These are phyloP conservation scores for Drosophila nasuta DNA, from an alignment of 1,140 invertebrate genomes.

Conservation along the genomic window DNA sequence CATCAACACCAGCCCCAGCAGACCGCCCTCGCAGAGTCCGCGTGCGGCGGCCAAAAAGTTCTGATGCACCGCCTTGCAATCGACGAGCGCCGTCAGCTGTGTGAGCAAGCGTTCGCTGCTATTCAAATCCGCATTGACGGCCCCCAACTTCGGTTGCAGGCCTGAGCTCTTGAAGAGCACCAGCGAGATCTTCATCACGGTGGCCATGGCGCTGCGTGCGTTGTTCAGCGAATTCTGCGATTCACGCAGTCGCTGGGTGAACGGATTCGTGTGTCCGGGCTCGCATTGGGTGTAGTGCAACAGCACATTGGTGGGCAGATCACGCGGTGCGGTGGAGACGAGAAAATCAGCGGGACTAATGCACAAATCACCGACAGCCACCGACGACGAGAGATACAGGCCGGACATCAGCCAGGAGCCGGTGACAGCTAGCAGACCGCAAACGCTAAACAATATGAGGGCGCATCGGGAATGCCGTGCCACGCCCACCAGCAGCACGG, in stretches of 20 bases:
- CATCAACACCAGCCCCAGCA: conserved; percentile 93
- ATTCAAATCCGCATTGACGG: conserved; percentile 90
- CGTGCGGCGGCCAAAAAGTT: conserved; percentile 91
- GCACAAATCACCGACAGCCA: conserved; percentile 91
- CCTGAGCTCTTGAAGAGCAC: conserved; percentile 85
- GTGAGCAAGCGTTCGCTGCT: conserved; percentile 87
- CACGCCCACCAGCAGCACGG: conserved; percentile 92
- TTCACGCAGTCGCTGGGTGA: conserved; percentile 90
- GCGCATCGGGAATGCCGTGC: conserved; percentile 91
- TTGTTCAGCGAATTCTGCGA: conserved; percentile 90
- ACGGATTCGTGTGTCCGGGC: conserved; percentile 90
- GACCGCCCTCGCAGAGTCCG: conserved; percentile 91
- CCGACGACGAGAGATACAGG: conserved; percentile 91
- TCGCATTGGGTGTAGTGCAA: conserved; percentile 94
- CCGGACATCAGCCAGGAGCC: conserved; percentile 95
- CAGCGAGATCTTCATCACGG: conserved; percentile 82
- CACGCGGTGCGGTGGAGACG: conserved; percentile 91
- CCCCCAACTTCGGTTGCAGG: conserved; percentile 89
- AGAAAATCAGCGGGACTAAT: conserved; percentile 92
- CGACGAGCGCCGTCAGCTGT: conserved; percentile 89
- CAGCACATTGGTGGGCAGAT: conserved; percentile 88
- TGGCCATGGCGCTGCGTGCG: conserved; percentile 86
- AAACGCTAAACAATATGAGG: conserved; percentile 87
- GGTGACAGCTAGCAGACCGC: conserved; percentile 95
- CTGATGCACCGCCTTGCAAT: conserved; percentile 92